Conservation (phyloP, 2,888 invertebrate genomes). For the Caenorhabditis afra region DNA sequence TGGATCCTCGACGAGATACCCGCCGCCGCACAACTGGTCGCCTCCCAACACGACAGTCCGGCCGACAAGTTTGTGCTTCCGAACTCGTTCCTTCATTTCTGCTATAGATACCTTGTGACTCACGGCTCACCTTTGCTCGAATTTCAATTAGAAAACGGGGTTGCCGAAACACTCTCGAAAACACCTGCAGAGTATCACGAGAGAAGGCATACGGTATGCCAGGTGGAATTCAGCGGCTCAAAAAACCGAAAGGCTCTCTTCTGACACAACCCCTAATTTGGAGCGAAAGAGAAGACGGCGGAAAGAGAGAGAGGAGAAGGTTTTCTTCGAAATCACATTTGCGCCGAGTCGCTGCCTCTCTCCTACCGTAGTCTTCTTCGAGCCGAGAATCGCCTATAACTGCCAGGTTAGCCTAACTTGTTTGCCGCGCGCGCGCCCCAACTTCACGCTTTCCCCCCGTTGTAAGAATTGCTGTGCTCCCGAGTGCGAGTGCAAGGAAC, state of each 20-base stretch:
- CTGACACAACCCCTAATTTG: conserved; percentile 18
- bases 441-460: conserved; percentile 3
- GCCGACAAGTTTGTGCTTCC: conserved; percentile 36
- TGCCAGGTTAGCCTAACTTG: conserved; percentile 15
- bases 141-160: background rate
- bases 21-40: conserved; percentile 51
- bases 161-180: background rate
- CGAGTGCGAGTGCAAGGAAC: background rate
- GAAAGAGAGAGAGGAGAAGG: background rate
- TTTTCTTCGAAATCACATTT: conserved; percentile 15
- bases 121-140: conserved; percentile 16
- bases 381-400: background rate
- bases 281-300: background rate
- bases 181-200: conserved; percentile 8
- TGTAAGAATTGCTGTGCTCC: background rate
- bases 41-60: conserved; percentile 41
- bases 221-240: conserved; percentile 13
- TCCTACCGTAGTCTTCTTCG: conserved; percentile 17
- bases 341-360: conserved; percentile 19
- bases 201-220: conserved; percentile 10
- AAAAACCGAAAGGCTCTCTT: conserved; percentile 10
- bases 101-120: background rate
- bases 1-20: conserved; percentile 28
- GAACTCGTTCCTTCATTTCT: no score
- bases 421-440: conserved; percentile 10